Evolutionary conservation across 2,888 invertebrate genomes (phyloP).

Genomic region (Pogonocherus hispidulus): DNA sequence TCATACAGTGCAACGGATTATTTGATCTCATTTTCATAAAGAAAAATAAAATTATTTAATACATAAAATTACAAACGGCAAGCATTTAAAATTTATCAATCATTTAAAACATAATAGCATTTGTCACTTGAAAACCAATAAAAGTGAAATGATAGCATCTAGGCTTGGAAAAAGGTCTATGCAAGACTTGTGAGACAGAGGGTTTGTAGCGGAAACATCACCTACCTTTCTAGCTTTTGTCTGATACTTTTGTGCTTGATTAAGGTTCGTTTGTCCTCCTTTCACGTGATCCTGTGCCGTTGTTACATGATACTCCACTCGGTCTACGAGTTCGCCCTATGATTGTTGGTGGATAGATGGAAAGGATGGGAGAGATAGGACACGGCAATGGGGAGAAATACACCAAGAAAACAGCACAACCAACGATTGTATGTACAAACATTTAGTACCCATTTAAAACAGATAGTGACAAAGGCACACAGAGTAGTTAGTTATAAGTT

Average conservation of each 20-base stretch:
- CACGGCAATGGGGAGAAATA: conserved; percentile 40
- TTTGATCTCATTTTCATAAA: no score
- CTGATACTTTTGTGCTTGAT: conserved; percentile 85
- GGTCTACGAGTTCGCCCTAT: conserved; percentile 94
- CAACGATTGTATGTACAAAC: conserved; percentile 59
- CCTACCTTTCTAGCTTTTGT: conserved; percentile 92
- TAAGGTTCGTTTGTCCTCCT: conserved; percentile 83
- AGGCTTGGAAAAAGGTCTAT: conserved; percentile 41
- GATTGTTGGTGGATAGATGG: conserved; percentile 36
- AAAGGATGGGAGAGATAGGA: conserved; percentile 41
- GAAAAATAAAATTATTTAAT: no score
- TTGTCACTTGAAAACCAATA: conserved; percentile 29
- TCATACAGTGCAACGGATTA: no score
- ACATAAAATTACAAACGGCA: no score
- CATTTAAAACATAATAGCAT: conserved; percentile 4
- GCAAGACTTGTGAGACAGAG: background rate
- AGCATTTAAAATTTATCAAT: no score
- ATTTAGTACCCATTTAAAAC: conserved; percentile 50
- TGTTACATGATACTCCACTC: conserved; percentile 94
- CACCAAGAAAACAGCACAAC: conserved; percentile 67
- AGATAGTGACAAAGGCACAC: conserved; percentile 66
- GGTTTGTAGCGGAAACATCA: conserved; percentile 37
- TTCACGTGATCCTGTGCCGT: conserved; percentile 88
- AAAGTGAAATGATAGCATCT: conserved; percentile 44
- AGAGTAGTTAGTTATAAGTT: conserved; percentile 62